Evolutionary conservation across 2,888 invertebrate species (phyloP).

Genomic region (Drosophila acutilabella): DNA sequence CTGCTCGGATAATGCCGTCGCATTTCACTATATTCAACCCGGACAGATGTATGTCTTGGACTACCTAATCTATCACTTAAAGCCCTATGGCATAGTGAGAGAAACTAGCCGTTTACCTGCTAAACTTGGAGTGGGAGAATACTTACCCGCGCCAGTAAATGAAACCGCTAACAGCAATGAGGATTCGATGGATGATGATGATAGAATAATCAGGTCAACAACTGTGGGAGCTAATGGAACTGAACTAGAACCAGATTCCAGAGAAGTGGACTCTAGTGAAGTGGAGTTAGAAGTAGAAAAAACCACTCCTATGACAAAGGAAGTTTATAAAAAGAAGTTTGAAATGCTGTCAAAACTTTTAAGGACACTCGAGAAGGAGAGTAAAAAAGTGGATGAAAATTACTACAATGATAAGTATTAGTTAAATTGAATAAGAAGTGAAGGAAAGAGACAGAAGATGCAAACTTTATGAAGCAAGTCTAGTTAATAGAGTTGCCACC

Average conservation of each 20-base stretch:
- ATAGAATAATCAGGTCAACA: neutral
- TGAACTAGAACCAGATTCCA: neutral
- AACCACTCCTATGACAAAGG: neutral
- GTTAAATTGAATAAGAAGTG: neutral
- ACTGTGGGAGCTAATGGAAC: neutral
- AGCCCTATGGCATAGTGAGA: conserved; percentile 88
- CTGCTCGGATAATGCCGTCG: conserved; percentile 96
- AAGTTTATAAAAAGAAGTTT: too few species aligned
- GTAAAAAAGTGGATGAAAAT: neutral
- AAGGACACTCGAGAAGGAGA: too few species aligned
- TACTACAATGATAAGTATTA: neutral
- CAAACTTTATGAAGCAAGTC: too few species aligned
- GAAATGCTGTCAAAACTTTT: neutral
- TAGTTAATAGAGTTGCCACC: too few species aligned
- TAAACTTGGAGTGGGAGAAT: conserved; percentile 51
- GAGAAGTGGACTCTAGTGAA: conserved; percentile 7
- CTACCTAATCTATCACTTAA: conserved; percentile 95
- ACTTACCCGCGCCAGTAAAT: conserved; percentile 34
- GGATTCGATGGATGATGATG: conserved; percentile 34
- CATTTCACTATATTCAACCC: conserved; percentile 96
- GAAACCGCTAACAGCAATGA: conserved; percentile 28
- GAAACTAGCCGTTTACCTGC: conserved; percentile 49
- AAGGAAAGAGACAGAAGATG: too few species aligned
- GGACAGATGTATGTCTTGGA: conserved; percentile 97
- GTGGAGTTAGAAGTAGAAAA: neutral